phyloP scores from a whole-genome alignment of 1,140 invertebrate genomes.

The Trichonephila inaurata region DNA sequence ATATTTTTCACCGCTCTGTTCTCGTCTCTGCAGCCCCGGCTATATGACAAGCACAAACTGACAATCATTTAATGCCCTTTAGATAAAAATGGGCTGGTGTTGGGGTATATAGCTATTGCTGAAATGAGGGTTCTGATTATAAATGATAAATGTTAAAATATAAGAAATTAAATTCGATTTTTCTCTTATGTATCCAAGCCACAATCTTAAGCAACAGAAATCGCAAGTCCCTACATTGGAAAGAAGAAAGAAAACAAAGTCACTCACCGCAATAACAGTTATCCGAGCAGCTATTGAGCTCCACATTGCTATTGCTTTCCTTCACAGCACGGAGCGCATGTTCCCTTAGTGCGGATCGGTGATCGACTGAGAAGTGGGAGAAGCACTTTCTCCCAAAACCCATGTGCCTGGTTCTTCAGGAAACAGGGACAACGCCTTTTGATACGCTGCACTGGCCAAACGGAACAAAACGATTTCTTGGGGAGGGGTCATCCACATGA shows the following conservation, averaged over 20 bases:
- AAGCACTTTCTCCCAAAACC: constrained; percentile 26
- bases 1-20: too few species aligned
- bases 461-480: constrained; percentile 65
- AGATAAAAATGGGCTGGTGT: too few species aligned
- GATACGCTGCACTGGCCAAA: constrained; percentile 59
- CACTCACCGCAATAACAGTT: constrained; percentile 56
- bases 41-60: too few species aligned
- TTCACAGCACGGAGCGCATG: constrained; percentile 50
- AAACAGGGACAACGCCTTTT: constrained; percentile 60
- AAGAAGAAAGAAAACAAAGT: neutral
- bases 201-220: too few species aligned
- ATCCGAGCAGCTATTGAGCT: constrained; percentile 44
- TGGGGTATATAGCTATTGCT: too few species aligned
- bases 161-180: too few species aligned
- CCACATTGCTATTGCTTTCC: constrained; percentile 25
- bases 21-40: too few species aligned
- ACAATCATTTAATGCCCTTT: too few species aligned
- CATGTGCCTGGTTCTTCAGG: neutral
- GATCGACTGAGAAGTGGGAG: constrained; percentile 1
- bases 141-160: too few species aligned
- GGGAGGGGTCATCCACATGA: neutral
- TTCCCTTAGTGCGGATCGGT: neutral
- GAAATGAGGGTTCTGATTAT: too few species aligned
- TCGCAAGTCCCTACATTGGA: too few species aligned
- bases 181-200: too few species aligned